These are phyloP conservation scores for Ooceraea biroi DNA, from an alignment of 1,140 invertebrate genomes.

Conservation along the genomic window DNA sequence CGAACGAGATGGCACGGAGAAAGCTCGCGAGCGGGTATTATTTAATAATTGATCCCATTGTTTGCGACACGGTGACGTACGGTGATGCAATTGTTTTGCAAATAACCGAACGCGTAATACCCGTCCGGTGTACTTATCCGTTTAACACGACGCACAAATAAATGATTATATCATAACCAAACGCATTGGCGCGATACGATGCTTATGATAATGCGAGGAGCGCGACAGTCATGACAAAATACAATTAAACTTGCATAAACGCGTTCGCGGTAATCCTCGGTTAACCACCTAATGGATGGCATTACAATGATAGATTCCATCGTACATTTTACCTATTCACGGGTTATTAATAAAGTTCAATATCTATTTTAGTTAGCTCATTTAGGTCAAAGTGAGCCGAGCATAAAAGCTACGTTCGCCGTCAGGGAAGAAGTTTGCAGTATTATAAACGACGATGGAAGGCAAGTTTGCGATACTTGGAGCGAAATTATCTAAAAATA, in stretches of 20 bases:
- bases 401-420: background rate
- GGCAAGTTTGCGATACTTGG: constrained; percentile 27
- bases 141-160: constrained; percentile 37
- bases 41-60: constrained; percentile 31
- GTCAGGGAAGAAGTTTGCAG: background rate
- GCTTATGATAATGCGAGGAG: constrained; percentile 17
- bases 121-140: constrained; percentile 33
- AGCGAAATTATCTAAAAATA: constrained; percentile 44
- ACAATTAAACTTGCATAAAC: constrained; percentile 42
- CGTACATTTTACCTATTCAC: constrained; percentile 37
- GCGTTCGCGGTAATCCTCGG: constrained; percentile 43
- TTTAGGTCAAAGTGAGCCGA: background rate
- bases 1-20: constrained; percentile 28
- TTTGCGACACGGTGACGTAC: constrained; percentile 27
- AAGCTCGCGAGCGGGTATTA: background rate
- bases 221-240: constrained; percentile 33
- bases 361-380: constrained; percentile 29
- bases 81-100: constrained; percentile 37
- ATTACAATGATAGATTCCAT: constrained; percentile 41
- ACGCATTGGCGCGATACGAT: constrained; percentile 27
- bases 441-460: background rate
- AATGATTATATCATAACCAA: constrained; percentile 44
- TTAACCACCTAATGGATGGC: constrained; percentile 41
- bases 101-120: constrained; percentile 34
- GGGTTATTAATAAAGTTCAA: constrained; percentile 25